Conservation (phyloP, 2,888 invertebrate species). For the Cheilosia scutellata region DNA sequence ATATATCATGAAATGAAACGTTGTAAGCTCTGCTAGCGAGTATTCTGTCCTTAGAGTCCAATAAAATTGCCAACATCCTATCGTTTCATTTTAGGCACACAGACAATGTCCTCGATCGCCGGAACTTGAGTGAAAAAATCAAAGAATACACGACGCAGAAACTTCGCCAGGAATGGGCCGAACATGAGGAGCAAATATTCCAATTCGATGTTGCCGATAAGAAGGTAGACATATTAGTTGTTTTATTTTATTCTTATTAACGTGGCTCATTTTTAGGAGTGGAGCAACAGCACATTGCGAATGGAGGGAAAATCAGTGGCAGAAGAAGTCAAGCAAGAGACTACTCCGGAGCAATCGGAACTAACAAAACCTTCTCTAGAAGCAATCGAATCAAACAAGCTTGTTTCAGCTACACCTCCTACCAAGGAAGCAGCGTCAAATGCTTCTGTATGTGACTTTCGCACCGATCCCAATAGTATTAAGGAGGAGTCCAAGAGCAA, state of each 20-base stretch:
- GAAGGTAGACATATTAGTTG: conserved; percentile 72
- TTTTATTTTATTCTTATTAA: neutral
- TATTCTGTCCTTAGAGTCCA: neutral
- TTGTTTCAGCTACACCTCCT: conserved; percentile 35
- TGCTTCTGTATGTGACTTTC: conserved; percentile 29
- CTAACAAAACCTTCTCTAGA: conserved; percentile 12
- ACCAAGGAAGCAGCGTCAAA: conserved; percentile 48
- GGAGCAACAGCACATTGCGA: conserved; percentile 78
- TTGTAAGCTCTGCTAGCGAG: conserved; percentile 35
- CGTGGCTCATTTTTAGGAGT: conserved; percentile 77
- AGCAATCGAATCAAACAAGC: conserved; percentile 30
- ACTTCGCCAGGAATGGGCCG: conserved; percentile 84
- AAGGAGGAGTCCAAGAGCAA: conserved; percentile 86
- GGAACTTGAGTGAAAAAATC: conserved; percentile 80
- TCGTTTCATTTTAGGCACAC: conserved; percentile 85
- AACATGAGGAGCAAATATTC: conserved; percentile 83
- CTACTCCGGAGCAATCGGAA: conserved; percentile 23
- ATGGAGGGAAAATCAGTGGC: conserved; percentile 66
- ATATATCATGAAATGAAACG: conserved; percentile 51
- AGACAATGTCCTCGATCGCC: conserved; percentile 84
- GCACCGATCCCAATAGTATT: conserved; percentile 80
- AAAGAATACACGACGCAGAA: conserved; percentile 84
- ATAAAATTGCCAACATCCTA: neutral
- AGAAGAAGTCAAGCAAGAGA: conserved; percentile 23
- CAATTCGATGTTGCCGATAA: conserved; percentile 80